Percentiles rank a stretch among this genome's conserved stretches.
These are phyloP conservation scores for Chelonia mydas DNA, from an alignment of 2,797 vertebrate species.

Conservation along the genomic window DNA sequence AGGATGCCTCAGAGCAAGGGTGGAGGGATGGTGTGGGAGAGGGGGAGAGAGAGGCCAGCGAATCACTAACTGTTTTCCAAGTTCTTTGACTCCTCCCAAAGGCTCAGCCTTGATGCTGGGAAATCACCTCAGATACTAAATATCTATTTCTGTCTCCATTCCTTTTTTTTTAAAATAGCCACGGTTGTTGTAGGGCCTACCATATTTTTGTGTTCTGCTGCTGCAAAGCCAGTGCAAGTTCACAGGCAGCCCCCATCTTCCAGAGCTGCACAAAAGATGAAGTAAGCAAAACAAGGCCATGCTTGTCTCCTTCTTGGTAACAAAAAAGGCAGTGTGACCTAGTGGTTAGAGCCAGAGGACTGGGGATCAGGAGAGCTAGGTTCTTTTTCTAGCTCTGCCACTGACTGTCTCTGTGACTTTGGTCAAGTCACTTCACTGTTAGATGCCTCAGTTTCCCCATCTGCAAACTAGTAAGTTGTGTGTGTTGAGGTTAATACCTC, in stretches of 20 bases:
- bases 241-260: not conserved
- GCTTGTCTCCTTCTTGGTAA: not conserved
- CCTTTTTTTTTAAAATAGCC: not conserved
- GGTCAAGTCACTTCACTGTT: not conserved
- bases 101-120: not conserved
- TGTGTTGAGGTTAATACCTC: not conserved
- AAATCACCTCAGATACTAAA: not conserved
- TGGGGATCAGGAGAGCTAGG: not conserved
- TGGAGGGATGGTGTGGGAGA: accelerated
- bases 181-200: not conserved
- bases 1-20: not conserved
- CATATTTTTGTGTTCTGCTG: not conserved
- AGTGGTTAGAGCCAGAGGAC: not conserved
- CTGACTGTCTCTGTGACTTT: not conserved
- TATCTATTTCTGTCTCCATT: not conserved
- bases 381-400: not conserved
- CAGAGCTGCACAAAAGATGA: not conserved
- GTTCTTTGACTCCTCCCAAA: not conserved
- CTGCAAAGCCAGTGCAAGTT: not conserved
- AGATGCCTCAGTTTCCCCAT: not conserved
- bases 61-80: not conserved
- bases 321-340: not conserved
- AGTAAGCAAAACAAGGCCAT: not conserved
- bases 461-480: not conserved
- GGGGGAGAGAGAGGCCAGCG: accelerated